Conservation (phyloP, 35 echinoderm and acorn worm species). For the Ophioderma brevispina region DNA sequence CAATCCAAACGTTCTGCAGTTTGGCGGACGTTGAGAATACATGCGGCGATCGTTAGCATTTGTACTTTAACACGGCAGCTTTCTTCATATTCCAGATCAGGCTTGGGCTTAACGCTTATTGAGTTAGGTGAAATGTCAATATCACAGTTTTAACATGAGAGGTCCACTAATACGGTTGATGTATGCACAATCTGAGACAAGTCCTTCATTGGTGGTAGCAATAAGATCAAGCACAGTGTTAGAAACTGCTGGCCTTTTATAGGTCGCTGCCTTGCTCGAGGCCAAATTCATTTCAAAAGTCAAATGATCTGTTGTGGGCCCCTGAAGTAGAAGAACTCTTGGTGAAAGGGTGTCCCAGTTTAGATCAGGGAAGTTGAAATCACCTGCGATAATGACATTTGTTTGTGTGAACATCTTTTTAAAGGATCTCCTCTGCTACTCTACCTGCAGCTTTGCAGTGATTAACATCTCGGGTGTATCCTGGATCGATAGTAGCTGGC, state of each 20-base stretch:
- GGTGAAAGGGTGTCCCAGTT: conserved; percentile 2
- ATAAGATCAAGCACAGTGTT: conserved; percentile 8
- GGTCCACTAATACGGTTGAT: conserved; percentile 43
- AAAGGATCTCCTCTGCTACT: conserved; percentile 25
- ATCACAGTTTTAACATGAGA: conserved; percentile 17
- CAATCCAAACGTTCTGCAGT: conserved; percentile 8
- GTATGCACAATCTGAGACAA: conserved; percentile 15
- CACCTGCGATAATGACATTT: conserved; percentile 46
- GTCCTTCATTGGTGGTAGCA: background rate
- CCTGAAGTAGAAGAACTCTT: background rate
- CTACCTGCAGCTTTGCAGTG: conserved; percentile 10
- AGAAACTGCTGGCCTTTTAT: conserved; percentile 46
- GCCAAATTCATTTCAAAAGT: conserved; percentile 24
- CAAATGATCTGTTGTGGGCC: conserved; percentile 17
- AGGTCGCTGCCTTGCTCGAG: background rate
- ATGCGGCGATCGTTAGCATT: background rate
- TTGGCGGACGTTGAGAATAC: conserved; percentile 17
- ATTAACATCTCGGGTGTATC: background rate
- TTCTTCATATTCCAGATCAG: conserved; percentile 44
- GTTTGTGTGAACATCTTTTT: conserved; percentile 7
- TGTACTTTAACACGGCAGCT: background rate
- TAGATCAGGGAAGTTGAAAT: conserved; percentile 59
- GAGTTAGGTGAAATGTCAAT: conserved; percentile 38
- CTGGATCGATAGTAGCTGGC: background rate
- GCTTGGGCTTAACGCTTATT: background rate